Percentiles rank a stretch among this genome's conserved stretches.
Evolutionary conservation across 2,797 vertebrate species (phyloP).

Genomic region (Bryconaethiops microstoma): DNA sequence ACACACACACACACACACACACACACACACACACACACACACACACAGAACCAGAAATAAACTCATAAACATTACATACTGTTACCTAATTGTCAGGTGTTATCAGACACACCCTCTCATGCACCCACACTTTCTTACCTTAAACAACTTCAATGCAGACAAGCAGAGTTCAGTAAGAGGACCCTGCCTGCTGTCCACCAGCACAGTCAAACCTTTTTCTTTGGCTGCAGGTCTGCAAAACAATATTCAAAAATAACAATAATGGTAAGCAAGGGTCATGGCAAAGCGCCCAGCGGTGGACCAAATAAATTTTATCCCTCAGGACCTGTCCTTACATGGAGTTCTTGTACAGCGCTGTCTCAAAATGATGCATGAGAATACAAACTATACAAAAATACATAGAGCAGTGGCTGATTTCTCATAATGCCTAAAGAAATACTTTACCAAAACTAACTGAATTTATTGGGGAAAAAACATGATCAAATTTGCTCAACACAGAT

Average conservation of each 20-base stretch:
- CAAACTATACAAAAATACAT: not conserved
- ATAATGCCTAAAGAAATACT: not conserved
- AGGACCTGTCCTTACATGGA: slow-evolving; percentile 1
- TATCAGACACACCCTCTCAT: slow-evolving; percentile 28
- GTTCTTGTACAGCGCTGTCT: not conserved
- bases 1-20: too few species aligned
- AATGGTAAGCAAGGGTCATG: slow-evolving; percentile 37
- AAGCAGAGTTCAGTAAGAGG: slow-evolving; percentile 66
- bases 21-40: too few species aligned
- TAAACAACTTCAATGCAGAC: slow-evolving; percentile 74
- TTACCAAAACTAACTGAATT: not conserved
- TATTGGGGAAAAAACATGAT: too few species aligned
- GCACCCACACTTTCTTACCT: slow-evolving; percentile 68
- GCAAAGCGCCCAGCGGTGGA: slow-evolving; percentile 22
- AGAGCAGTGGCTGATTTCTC: not conserved
- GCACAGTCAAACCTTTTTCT: slow-evolving; percentile 77
- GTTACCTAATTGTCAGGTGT: too few species aligned
- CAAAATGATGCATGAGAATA: not conserved
- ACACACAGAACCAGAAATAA: slow-evolving; percentile 36
- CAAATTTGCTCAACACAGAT: too few species aligned
- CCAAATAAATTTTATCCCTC: not conserved
- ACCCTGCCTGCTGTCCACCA: slow-evolving; percentile 75
- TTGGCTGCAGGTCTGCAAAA: slow-evolving; percentile 70
- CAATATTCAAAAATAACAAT: not conserved
- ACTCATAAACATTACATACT: slow-evolving; percentile 1